phyloP scores from a whole-genome alignment of 2,888 invertebrate species.

The Terebella lapidaria region DNA sequence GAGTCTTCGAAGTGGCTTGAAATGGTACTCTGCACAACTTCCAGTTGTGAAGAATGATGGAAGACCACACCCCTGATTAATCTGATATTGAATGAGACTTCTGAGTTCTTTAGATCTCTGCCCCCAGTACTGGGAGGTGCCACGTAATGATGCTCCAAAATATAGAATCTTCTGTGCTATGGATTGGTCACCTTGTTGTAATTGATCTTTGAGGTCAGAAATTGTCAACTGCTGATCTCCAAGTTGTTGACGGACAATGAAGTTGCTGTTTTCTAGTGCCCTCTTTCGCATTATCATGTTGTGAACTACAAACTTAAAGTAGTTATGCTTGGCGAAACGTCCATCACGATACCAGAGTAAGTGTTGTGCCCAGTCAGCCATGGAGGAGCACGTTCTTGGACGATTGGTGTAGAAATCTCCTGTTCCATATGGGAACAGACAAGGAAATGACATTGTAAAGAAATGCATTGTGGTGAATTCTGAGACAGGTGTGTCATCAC shows the following conservation, averaged over 20 bases:
- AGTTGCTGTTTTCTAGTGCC: conserved; percentile 22
- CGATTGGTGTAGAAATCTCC: too few relatives aligned
- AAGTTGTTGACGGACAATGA: conserved; percentile 24
- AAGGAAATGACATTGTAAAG: conserved; percentile 3
- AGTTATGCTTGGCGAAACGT: conserved; percentile 2
- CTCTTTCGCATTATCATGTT: conserved; percentile 26
- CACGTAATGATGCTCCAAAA: conserved; percentile 6
- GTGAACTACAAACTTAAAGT: conserved; percentile 19
- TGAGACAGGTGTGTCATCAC: not conserved
- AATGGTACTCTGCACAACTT: conserved; percentile 29
- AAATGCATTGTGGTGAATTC: conserved; percentile 4
- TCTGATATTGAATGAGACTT: conserved; percentile 14
- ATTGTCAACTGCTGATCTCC: conserved; percentile 24
- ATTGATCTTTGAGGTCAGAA: conserved; percentile 16
- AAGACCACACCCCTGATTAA: conserved; percentile 11
- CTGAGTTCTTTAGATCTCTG: conserved; percentile 9
- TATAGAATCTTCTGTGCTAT: too few relatives aligned
- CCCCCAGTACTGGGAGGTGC: conserved; percentile 14
- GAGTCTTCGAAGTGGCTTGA: conserved; percentile 24
- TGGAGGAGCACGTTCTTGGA: not conserved
- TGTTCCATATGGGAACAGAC: conserved; percentile 2
- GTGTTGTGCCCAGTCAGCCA: conserved; percentile 1
- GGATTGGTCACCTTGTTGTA: conserved; percentile 21
- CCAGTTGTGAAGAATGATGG: conserved; percentile 29
- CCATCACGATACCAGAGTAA: conserved; percentile 4